A percentile compares a stretch with the other conserved stretches of the same genome.
phyloP scores from a whole-genome alignment of 2,797 vertebrate species.

The Columba guinea region DNA sequence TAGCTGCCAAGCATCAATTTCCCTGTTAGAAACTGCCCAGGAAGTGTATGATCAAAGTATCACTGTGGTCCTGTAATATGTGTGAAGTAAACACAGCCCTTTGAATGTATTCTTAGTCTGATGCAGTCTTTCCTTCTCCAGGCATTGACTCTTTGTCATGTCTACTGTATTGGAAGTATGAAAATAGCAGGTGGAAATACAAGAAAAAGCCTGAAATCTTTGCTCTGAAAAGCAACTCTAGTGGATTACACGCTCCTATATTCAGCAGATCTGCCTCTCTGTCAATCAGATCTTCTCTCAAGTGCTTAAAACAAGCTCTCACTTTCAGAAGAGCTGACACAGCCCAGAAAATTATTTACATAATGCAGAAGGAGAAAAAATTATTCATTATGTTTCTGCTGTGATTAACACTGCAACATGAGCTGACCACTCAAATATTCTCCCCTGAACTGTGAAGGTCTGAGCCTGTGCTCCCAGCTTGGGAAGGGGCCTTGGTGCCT shows the following conservation, averaged over 20 bases:
- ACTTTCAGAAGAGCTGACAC: slow-evolving; percentile 22
- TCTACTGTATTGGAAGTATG: background rate
- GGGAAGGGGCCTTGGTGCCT: fast-evolving
- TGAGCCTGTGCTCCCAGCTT: background rate
- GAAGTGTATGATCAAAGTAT: background rate
- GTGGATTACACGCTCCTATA: background rate
- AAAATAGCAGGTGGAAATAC: background rate
- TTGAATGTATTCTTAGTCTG: background rate
- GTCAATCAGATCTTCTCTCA: background rate
- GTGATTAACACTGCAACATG: background rate
- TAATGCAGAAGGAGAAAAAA: slow-evolving; percentile 8
- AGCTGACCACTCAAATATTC: background rate
- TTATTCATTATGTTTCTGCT: background rate
- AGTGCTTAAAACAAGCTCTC: slow-evolving; percentile 11
- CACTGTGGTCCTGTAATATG: background rate
- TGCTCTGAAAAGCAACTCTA: background rate
- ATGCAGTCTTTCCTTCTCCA: background rate
- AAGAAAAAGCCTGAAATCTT: background rate
- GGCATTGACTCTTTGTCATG: background rate
- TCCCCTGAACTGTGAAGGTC: background rate
- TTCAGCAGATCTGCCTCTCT: slow-evolving; percentile 11
- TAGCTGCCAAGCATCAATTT: background rate
- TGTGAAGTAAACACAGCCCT: background rate
- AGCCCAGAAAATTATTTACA: slow-evolving; percentile 14
- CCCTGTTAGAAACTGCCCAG: background rate